These are phyloP conservation scores for Manis crassicaudata DNA, from an alignment of 2,797 vertebrate genomes.

Conservation along the genomic window DNA sequence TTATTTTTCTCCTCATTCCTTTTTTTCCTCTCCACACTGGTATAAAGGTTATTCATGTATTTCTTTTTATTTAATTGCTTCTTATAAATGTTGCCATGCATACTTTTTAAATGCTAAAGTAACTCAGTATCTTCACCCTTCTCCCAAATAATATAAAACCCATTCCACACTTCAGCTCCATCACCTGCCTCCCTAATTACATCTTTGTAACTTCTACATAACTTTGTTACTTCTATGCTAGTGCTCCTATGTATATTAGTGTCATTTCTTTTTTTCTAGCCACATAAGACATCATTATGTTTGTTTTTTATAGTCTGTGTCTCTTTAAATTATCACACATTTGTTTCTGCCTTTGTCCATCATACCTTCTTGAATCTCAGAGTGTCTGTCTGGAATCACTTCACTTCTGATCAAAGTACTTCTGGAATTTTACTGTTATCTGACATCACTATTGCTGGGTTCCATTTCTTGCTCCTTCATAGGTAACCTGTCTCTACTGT, in stretches of 20 bases:
- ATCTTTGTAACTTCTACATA: background rate
- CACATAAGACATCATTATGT: background rate
- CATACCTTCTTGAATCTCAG: background rate
- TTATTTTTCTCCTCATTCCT: background rate
- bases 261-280: background rate
- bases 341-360: background rate
- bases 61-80: background rate
- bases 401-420: background rate
- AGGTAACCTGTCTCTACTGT: background rate
- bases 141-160: background rate
- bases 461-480: background rate
- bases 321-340: background rate
- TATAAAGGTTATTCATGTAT: background rate
- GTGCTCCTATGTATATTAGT: constrained; percentile 84
- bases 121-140: background rate
- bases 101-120: background rate
- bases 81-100: background rate
- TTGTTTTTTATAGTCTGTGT: background rate
- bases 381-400: background rate
- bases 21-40: background rate
- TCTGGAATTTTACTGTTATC: background rate
- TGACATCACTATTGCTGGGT: background rate
- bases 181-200: background rate
- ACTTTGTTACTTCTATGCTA: background rate
- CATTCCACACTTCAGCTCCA: background rate